These are phyloP conservation scores for Camponotus floridanus DNA, from an alignment of 1,140 invertebrate genomes.

Conservation along the genomic window DNA sequence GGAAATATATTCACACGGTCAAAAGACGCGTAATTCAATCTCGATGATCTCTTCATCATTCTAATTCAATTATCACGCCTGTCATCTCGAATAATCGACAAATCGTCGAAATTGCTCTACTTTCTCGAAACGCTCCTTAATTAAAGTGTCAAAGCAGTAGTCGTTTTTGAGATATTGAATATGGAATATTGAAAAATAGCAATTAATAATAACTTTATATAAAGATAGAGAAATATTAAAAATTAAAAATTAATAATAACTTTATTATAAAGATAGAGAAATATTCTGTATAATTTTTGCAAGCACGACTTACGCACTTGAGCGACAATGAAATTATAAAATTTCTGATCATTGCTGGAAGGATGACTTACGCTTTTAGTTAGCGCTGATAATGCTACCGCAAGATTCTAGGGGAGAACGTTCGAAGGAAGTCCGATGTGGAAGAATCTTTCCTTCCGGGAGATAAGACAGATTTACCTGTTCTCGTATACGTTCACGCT, in stretches of 20 bases:
- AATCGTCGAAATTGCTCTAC: conserved; percentile 27
- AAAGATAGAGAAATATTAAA: not conserved
- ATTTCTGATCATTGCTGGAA: not conserved
- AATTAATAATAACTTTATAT: not conserved
- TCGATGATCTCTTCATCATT: conserved; percentile 32
- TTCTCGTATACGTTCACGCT: conserved; percentile 73
- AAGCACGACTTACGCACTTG: not conserved
- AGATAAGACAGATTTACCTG: conserved; percentile 75
- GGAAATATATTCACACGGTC: conserved; percentile 50
- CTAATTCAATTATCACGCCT: conserved; percentile 46
- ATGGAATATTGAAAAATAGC: not conserved
- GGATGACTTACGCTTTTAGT: conserved; percentile 14
- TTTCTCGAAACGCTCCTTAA: conserved; percentile 18
- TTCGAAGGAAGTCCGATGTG: conserved; percentile 6
- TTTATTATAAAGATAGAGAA: not conserved
- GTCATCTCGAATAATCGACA: conserved; percentile 11
- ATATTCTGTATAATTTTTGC: not conserved
- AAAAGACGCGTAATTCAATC: conserved; percentile 42
- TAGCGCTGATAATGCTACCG: conserved; percentile 6
- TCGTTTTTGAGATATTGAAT: not conserved
- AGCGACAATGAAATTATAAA: not conserved
- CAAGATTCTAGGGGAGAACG: not conserved
- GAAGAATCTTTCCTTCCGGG: conserved; percentile 67
- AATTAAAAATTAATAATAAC: too few species aligned
- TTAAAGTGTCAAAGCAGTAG: not conserved